These are phyloP conservation scores for Euwallacea similis DNA, from an alignment of 1,140 invertebrate species.

Conservation along the genomic window DNA sequence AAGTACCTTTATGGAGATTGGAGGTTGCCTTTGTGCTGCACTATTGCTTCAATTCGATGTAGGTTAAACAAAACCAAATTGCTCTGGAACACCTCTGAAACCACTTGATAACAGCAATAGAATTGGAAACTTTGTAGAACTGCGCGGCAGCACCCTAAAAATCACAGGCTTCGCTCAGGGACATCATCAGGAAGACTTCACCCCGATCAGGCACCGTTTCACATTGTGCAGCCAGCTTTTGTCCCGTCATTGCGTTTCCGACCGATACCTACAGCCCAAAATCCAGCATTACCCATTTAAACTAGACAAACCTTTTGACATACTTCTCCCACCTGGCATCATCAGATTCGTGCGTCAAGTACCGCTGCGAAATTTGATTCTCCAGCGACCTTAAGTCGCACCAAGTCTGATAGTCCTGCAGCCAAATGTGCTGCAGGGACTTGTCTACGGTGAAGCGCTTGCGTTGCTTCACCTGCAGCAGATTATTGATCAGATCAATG, in stretches of 20 bases:
- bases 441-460: constrained; percentile 98
- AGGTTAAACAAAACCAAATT: too few relatives aligned
- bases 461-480: constrained; percentile 97
- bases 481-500: constrained; percentile 96
- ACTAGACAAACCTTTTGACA: background rate
- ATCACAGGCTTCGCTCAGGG: background rate
- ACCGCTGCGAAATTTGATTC: constrained; percentile 77
- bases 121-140: too few relatives aligned
- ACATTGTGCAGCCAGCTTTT: constrained; percentile 51
- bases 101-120: too few relatives aligned
- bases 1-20: too few relatives aligned
- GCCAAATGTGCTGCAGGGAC: constrained; percentile 90
- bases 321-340: constrained; percentile 82
- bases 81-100: too few relatives aligned
- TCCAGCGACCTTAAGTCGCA: constrained; percentile 90
- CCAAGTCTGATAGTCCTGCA: constrained; percentile 96
- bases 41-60: too few relatives aligned
- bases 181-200: constrained; percentile 41
- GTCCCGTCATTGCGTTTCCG: constrained; percentile 48
- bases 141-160: too few relatives aligned
- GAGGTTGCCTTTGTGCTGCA: too few relatives aligned
- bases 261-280: constrained; percentile 24
- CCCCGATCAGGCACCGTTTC: constrained; percentile 51
- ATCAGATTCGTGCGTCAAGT: constrained; percentile 95
- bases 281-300: background rate